These are phyloP conservation scores for Centroberyx gerrardi DNA, from an alignment of 2,797 vertebrate species.

Conservation along the genomic window DNA sequence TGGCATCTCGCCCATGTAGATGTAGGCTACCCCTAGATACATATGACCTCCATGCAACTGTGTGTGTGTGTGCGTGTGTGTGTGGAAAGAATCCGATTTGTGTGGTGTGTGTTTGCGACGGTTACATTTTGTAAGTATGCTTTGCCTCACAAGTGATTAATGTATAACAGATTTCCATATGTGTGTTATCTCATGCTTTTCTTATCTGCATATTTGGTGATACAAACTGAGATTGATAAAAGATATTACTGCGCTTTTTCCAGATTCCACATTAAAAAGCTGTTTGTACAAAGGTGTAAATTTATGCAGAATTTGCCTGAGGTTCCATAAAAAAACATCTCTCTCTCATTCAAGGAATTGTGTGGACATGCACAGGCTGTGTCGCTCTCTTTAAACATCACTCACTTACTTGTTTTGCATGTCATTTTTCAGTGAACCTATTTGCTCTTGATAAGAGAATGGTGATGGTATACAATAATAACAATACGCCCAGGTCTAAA, in stretches of 20 bases:
- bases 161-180: constrained; percentile 16
- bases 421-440: background rate
- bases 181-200: constrained; percentile 9
- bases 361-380: too few relatives aligned
- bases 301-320: background rate
- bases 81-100: constrained; percentile 20
- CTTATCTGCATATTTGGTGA: constrained; percentile 15
- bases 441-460: background rate
- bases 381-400: too few relatives aligned
- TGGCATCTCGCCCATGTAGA: constrained; percentile 67
- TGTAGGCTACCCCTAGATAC: constrained; percentile 61
- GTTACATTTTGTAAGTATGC: constrained; percentile 18
- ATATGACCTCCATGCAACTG: constrained; percentile 52
- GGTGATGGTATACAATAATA: background rate
- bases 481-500: background rate
- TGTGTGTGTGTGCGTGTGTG: constrained; percentile 16
- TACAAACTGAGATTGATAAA: constrained; percentile 19
- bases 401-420: background rate
- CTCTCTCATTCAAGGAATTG: background rate
- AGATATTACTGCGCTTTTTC: background rate
- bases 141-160: constrained; percentile 1
- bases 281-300: background rate
- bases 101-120: constrained; percentile 28
- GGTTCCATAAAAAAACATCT: background rate
- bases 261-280: background rate